A percentile compares a stretch with the other conserved stretches of the same genome.
These are phyloP conservation scores for Diuraphis noxia DNA, from an alignment of 1,140 invertebrate species.

Conservation along the genomic window DNA sequence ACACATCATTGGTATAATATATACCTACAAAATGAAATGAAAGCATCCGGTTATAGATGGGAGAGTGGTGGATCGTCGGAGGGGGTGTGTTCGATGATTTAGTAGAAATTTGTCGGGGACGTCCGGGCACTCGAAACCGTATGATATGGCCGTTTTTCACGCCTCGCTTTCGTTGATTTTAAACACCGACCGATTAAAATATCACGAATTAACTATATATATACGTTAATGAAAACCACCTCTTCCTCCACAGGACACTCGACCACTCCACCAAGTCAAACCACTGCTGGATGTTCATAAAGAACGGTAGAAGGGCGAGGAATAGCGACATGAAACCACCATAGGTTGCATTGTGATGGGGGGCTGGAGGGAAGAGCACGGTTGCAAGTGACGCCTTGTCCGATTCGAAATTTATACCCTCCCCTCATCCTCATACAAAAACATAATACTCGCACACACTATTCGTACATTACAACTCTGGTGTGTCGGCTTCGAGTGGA, in stretches of 20 bases:
- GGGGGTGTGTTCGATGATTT: constrained; percentile 17
- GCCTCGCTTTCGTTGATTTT: constrained; percentile 2
- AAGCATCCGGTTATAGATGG: background rate
- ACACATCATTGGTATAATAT: background rate
- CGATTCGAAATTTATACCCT: constrained; percentile 33
- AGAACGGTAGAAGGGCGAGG: background rate
- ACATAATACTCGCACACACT: background rate
- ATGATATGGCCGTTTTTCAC: constrained; percentile 39
- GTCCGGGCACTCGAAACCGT: constrained; percentile 36
- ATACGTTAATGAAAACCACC: constrained; percentile 27
- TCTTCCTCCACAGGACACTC: background rate
- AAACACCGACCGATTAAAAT: constrained; percentile 47
- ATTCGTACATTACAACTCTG: background rate
- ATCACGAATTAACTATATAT: background rate
- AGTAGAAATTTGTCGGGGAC: constrained; percentile 47
- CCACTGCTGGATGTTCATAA: constrained; percentile 1
- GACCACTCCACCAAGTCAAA: background rate
- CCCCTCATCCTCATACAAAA: background rate
- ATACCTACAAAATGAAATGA: background rate
- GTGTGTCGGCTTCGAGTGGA: background rate
- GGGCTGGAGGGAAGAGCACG: background rate
- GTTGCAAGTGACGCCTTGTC: constrained; percentile 28
- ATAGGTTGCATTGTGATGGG: background rate
- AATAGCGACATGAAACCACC: background rate
- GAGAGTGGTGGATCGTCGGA: background rate